Conservation (phyloP, 2,888 invertebrate species). For the Cryptus viduatorius region DNA sequence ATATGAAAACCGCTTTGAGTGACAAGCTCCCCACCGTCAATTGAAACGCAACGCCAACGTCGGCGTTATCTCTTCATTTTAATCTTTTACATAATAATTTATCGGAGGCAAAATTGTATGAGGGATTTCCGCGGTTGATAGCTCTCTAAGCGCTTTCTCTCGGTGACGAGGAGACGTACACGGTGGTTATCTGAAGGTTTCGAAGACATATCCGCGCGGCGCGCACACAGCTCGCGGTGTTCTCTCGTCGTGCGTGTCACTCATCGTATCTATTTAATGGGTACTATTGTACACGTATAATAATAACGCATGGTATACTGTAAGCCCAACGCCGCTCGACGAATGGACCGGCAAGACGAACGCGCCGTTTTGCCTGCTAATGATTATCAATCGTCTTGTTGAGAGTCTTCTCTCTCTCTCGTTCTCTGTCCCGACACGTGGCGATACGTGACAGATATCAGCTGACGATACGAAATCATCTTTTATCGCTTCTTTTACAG, state of each 20-base stretch:
- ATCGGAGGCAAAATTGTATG: constrained; percentile 61
- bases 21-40: constrained; percentile 15
- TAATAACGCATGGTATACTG: background rate
- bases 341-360: too few relatives aligned
- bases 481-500: constrained; percentile 69
- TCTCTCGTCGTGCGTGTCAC: background rate
- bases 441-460: constrained; percentile 70
- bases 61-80: constrained; percentile 55
- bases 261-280: background rate
- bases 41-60: constrained; percentile 38
- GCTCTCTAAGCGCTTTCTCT: constrained; percentile 5
- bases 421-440: constrained; percentile 46
- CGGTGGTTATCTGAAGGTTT: constrained; percentile 1
- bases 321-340: background rate
- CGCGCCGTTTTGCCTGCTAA: too few relatives aligned
- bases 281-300: background rate
- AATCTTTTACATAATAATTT: constrained; percentile 71
- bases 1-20: constrained; percentile 20
- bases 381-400: too few relatives aligned
- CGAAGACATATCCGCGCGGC: background rate
- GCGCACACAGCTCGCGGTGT: background rate
- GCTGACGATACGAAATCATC: constrained; percentile 72
- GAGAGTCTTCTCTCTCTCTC: background rate
- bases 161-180: background rate
- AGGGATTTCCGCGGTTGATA: background rate